A percentile compares a stretch with the other conserved stretches of the same genome.
These are phyloP conservation scores for Coenonympha arcania DNA, from an alignment of 2,888 invertebrate species.

Conservation along the genomic window DNA sequence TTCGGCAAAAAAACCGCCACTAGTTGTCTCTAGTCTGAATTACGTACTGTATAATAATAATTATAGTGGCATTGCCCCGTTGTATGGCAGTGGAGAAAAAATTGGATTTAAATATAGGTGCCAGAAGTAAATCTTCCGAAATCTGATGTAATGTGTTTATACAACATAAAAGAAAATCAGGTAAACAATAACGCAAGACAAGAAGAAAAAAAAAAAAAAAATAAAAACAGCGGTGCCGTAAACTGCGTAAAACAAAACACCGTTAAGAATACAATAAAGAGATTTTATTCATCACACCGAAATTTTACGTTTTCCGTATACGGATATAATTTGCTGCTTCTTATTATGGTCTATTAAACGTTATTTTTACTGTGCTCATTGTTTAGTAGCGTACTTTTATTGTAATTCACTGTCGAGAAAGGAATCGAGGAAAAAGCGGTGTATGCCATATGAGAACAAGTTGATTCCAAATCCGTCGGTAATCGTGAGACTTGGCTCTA, in stretches of 20 bases:
- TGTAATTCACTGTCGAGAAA: constrained; percentile 25
- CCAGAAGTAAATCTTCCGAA: too few species aligned
- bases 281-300: constrained; percentile 14
- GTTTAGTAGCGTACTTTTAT: constrained; percentile 25
- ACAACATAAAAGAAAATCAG: constrained; percentile 7
- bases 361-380: constrained; percentile 29
- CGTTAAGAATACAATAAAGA: constrained; percentile 19
- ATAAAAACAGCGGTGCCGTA: constrained; percentile 17
- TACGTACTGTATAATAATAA: too few species aligned
- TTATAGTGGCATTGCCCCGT: too few species aligned
- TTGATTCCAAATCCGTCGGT: constrained; percentile 30
- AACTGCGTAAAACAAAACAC: constrained; percentile 19
- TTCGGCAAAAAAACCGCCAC: too few species aligned
- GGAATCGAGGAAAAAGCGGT: constrained; percentile 32
- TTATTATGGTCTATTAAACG: constrained; percentile 28
- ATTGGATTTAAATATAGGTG: too few species aligned
- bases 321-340: constrained; percentile 26
- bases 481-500: constrained; percentile 26
- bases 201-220: constrained; percentile 4
- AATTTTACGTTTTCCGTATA: constrained; percentile 23
- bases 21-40: too few species aligned
- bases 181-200: constrained; percentile 9
- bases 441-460: constrained; percentile 30
- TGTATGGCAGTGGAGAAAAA: too few species aligned
- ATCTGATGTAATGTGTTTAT: too few species aligned